phyloP scores from a whole-genome alignment of 2,888 invertebrate genomes.

The Bembecia ichneumoniformis region DNA sequence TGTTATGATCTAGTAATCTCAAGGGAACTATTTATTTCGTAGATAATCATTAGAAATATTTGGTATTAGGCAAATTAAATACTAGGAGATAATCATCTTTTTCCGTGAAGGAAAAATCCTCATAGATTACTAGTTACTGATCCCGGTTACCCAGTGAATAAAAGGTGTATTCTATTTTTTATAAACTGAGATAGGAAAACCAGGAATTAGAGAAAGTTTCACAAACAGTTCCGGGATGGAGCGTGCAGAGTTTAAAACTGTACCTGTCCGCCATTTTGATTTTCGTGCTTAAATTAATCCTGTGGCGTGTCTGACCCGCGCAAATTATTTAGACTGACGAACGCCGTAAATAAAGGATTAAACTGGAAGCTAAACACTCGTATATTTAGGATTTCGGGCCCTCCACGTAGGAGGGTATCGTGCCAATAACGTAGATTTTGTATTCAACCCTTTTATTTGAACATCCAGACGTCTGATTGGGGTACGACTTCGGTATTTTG shows the following conservation, averaged over 20 bases:
- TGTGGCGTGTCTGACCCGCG: constrained; percentile 41
- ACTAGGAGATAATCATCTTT: no score
- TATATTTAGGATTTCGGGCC: constrained; percentile 47
- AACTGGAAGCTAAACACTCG: constrained; percentile 44
- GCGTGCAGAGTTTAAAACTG: constrained; percentile 21
- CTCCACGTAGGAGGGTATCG: constrained; percentile 15
- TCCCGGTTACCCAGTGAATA: no score
- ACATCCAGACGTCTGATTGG: constrained; percentile 26
- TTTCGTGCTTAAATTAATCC: constrained; percentile 55
- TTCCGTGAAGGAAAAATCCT: no score
- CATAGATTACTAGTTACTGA: no score
- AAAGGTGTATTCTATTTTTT: no score
- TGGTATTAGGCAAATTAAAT: no score
- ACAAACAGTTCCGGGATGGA: constrained; percentile 10
- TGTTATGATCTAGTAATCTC: no score
- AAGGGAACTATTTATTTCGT: no score
- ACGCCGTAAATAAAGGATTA: constrained; percentile 53
- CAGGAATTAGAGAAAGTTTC: no score
- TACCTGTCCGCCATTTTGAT: constrained; percentile 46
- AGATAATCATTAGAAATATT: no score
- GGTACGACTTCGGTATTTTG: constrained; percentile 30
- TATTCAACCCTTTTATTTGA: constrained; percentile 48
- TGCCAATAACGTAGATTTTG: constrained; percentile 29
- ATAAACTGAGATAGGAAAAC: no score
- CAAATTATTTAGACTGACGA: constrained; percentile 58